A percentile compares a stretch with the other conserved stretches of the same genome.
Evolutionary conservation across 2,113 vertebrate species (phyloP).

Genomic region (Melanocharis versteri): DNA sequence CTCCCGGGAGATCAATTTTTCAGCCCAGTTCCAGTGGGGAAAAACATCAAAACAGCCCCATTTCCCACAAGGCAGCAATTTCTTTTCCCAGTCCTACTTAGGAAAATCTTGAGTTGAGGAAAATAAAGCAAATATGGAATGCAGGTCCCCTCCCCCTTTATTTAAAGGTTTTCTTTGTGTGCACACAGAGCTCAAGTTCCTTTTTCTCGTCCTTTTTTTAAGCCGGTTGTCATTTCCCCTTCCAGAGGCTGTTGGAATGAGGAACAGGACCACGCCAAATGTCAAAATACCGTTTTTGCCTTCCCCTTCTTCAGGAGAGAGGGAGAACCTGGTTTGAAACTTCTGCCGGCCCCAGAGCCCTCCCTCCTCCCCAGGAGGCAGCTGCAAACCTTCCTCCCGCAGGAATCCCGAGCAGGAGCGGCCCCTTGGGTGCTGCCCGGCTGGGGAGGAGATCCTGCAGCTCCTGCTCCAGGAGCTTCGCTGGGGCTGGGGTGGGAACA

Average conservation of each 20-base stretch:
- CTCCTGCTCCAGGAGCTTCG: not conserved
- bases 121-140: not conserved
- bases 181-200: slow-evolving; percentile 18
- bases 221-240: slow-evolving; percentile 32
- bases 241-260: not conserved
- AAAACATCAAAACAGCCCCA: not conserved
- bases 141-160: not conserved
- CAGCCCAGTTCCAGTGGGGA: not conserved
- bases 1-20: not conserved
- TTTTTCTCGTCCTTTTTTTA: not conserved
- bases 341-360: not conserved
- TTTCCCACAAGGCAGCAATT: not conserved
- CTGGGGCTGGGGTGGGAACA: not conserved
- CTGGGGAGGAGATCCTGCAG: not conserved
- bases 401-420: rapidly evolving
- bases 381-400: not conserved
- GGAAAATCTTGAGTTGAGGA: not conserved
- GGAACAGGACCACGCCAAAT: not conserved
- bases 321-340: not conserved
- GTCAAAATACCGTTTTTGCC: not conserved
- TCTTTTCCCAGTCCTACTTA: not conserved
- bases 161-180: not conserved
- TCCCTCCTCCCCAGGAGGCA: not conserved
- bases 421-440: not conserved
- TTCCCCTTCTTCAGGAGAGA: not conserved